These are phyloP conservation scores for Corynorhinus townsendii DNA, from an alignment of 2,113 vertebrate species.

Conservation along the genomic window DNA sequence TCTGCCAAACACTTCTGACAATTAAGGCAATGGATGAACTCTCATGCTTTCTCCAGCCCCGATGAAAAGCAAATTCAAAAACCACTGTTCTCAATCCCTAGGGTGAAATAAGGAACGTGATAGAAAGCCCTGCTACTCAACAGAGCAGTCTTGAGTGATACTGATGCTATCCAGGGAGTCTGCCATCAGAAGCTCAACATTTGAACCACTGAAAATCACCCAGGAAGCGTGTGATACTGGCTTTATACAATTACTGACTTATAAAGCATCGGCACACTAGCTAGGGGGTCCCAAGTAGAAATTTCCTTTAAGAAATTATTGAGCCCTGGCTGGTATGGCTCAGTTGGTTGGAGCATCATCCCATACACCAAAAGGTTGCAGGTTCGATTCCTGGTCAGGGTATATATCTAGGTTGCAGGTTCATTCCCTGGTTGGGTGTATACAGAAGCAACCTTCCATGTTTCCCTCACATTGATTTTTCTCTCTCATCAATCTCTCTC, in stretches of 20 bases:
- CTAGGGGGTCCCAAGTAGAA: neutral
- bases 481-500: neutral
- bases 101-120: slow-evolving; percentile 6
- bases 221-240: neutral
- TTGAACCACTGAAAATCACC: neutral
- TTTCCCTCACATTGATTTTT: neutral
- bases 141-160: neutral
- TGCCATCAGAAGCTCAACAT: neutral
- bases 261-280: neutral
- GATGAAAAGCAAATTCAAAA: slow-evolving; percentile 58
- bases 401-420: neutral
- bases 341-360: neutral
- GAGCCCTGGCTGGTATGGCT: neutral
- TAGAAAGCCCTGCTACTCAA: neutral
- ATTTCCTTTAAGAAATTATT: neutral
- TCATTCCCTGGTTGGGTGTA: neutral
- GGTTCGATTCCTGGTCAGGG: neutral
- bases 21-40: slow-evolving; percentile 35
- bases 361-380: neutral
- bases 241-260: neutral
- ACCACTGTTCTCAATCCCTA: slow-evolving; percentile 7
- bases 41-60: neutral
- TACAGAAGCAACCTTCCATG: neutral
- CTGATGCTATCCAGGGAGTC: neutral
- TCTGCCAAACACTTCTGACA: slow-evolving; percentile 35